Base-by-base conservation (phyloP, 2,113 vertebrate genomes). In the Larimichthys polyactis region DNA sequence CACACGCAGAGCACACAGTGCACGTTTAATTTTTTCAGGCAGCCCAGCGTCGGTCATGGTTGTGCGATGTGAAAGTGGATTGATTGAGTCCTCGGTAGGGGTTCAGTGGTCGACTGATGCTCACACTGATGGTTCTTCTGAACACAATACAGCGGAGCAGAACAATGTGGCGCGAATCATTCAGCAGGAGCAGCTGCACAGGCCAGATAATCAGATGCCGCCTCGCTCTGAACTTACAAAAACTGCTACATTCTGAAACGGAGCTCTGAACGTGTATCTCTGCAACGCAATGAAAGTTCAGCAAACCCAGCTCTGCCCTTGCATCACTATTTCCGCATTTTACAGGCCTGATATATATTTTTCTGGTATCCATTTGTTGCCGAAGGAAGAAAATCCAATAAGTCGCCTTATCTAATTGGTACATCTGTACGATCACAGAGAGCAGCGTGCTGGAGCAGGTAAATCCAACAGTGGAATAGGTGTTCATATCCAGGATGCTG, bases 1-100 rank as follows among this genome's bases (percentile, higher is more conserved):
- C 40, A 68, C 15, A 70, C n/a, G 24, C 27, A 68, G 32, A 70
- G 36, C 51, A 57, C 62, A 66, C 8, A 66, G 11, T 0, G 40
- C 54, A 46, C 6, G 14, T 44, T 12, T 19, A 57, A 59, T 79
- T 71, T 72, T 72, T 82, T 32, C 58, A 68, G 43, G 52, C 69
- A 75, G 72, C 62, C 51, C 32, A 9, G 44, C 51, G 29, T 69
- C 79, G 73, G 62, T 81, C 84, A 75, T 67, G 70, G 79, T 27
- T 84, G 60, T 63, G 40, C 64, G 71, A 76, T 54, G 6, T 89
- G 82, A 86, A 87, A 89, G 78, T 85, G 83, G 86, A 90, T 90
- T 88, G 83, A 89, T 76, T 85, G 71, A 46, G 40, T 64, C 60
- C 90, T 84, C 85, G 64, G 66, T 55, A 67, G 87, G 78, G 69